Conservation (phyloP, 1,140 invertebrate genomes). For the Drosophila arizonae region DNA sequence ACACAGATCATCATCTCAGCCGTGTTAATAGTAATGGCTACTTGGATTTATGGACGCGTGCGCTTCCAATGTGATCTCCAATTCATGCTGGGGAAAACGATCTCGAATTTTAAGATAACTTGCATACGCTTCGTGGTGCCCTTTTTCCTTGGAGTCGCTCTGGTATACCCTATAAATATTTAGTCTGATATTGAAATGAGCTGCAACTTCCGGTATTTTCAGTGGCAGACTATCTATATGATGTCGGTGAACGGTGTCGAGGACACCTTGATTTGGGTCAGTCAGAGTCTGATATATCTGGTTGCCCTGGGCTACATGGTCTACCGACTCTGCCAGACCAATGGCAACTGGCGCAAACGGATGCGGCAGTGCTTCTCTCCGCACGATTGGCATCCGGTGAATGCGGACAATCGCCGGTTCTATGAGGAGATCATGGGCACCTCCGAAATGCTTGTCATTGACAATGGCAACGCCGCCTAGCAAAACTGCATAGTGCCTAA, state of each 20-base stretch:
- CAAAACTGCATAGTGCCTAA: constrained; percentile 60
- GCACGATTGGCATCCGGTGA: constrained; percentile 81
- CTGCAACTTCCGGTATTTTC: neutral
- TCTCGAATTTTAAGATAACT: constrained; percentile 83
- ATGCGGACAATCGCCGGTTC: constrained; percentile 71
- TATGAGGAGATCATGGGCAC: constrained; percentile 80
- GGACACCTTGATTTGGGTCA: constrained; percentile 51
- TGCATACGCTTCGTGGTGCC: constrained; percentile 74
- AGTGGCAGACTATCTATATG: constrained; percentile 53
- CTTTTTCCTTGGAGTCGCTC: constrained; percentile 52
- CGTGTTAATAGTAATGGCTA: constrained; percentile 87
- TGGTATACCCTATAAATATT: constrained; percentile 42
- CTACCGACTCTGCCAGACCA: constrained; percentile 67
- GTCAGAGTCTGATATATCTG: constrained; percentile 60
- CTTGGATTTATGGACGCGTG: constrained; percentile 90
- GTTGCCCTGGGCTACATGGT: constrained; percentile 63
- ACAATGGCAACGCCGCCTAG: constrained; percentile 54
- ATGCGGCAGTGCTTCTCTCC: constrained; percentile 70
- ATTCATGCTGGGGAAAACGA: constrained; percentile 90
- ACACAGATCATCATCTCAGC: constrained; percentile 89
- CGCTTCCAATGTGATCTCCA: constrained; percentile 89
- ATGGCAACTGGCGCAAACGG: constrained; percentile 55
- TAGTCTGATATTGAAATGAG: too few relatives aligned
- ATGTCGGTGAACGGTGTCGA: constrained; percentile 33
- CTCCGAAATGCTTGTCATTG: constrained; percentile 78